Percentiles rank a stretch among this genome's conserved stretches.
phyloP scores from a whole-genome alignment of 2,113 vertebrate species.

The Festucalex cinctus region DNA sequence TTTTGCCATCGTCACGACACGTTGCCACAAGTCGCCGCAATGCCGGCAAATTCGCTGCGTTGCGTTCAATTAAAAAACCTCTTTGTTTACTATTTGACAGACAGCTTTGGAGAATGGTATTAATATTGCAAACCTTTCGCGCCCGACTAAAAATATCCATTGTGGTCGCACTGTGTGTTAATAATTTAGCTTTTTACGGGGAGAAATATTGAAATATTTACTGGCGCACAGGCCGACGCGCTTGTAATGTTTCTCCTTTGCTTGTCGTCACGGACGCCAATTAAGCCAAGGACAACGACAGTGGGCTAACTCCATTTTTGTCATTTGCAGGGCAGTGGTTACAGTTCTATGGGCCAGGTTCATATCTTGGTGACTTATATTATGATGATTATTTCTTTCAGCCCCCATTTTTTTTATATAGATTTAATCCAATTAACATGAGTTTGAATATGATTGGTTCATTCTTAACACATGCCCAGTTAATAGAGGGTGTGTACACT shows the following conservation, averaged over 20 bases:
- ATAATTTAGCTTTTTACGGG: conserved; percentile 36
- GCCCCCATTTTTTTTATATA: no score
- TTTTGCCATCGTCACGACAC: conserved; percentile 14
- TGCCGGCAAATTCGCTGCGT: conserved; percentile 17
- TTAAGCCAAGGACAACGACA: background rate
- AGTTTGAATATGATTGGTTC: background rate
- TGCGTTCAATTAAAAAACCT: conserved; percentile 19
- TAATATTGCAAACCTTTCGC: conserved; percentile 41
- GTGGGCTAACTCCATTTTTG: background rate
- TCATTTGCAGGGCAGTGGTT: no score
- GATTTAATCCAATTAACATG: no score
- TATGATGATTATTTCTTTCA: no score
- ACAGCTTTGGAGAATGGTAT: conserved; percentile 42
- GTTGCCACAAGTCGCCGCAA: background rate
- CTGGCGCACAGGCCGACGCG: background rate
- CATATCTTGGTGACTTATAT: no score
- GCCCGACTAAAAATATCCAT: conserved; percentile 29
- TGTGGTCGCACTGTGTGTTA: conserved; percentile 28
- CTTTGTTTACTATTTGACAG: conserved; percentile 29
- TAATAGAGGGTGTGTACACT: no score
- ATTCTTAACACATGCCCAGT: background rate
- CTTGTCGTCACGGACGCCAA: background rate
- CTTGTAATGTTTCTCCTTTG: background rate
- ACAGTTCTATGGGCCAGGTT: no score
- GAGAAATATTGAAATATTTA: conserved; percentile 13